These are phyloP conservation scores for Drosophila anomelani DNA, from an alignment of 2,888 invertebrate genomes.

Conservation along the genomic window DNA sequence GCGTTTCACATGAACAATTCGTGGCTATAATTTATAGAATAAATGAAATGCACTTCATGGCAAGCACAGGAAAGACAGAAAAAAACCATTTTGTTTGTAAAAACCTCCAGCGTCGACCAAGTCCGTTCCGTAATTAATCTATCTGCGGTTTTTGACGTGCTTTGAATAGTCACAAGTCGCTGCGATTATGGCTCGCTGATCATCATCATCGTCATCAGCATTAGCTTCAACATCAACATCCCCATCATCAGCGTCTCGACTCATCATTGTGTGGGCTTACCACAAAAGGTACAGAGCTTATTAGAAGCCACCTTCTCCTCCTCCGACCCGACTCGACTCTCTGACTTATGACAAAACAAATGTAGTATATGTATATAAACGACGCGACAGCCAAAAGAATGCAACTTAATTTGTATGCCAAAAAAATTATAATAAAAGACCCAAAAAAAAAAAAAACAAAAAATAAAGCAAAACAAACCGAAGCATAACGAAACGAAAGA, in stretches of 20 bases:
- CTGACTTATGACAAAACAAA: slow-evolving; percentile 32
- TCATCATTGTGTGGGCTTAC: slow-evolving; percentile 62
- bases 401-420: slow-evolving; percentile 70
- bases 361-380: slow-evolving; percentile 16
- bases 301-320: slow-evolving; percentile 31
- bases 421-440: slow-evolving; percentile 54
- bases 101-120: slow-evolving; percentile 46
- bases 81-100: slow-evolving; percentile 18
- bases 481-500: slow-evolving; percentile 48
- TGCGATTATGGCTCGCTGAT: slow-evolving; percentile 51
- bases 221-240: slow-evolving; percentile 18
- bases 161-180: slow-evolving; percentile 68
- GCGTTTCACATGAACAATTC: slow-evolving; percentile 78
- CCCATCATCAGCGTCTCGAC: slow-evolving; percentile 11
- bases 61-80: slow-evolving; percentile 46
- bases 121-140: slow-evolving; percentile 73
- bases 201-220: slow-evolving; percentile 37
- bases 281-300: slow-evolving; percentile 48
- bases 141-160: slow-evolving; percentile 74
- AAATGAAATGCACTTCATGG: slow-evolving; percentile 79
- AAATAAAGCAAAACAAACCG: background rate
- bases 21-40: slow-evolving; percentile 79
- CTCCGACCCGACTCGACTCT: background rate
- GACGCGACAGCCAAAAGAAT: slow-evolving; percentile 50
- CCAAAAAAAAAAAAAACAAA: slow-evolving; percentile 24